Evolutionary conservation across 2,113 vertebrate genomes (phyloP).

Genomic region (Mandrillus leucophaeus): DNA sequence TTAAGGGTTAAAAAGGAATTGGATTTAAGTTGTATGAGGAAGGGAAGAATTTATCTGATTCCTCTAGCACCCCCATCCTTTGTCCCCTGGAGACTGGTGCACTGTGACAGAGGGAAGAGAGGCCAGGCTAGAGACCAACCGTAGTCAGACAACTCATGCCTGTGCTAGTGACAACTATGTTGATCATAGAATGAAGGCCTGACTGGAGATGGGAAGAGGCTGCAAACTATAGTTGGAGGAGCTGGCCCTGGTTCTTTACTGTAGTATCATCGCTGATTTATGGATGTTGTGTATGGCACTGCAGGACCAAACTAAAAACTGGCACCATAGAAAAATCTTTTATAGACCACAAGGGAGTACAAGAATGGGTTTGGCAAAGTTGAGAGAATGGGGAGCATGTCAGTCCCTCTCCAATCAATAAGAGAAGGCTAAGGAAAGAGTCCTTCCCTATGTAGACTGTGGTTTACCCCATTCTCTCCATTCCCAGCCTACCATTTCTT

Average conservation of each 20-base stretch:
- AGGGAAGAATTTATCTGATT: not conserved
- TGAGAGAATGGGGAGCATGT: not conserved
- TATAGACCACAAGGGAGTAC: slow-evolving; percentile 14
- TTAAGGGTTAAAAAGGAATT: not conserved
- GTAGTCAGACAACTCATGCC: not conserved
- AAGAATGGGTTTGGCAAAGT: not conserved
- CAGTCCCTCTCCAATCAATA: not conserved
- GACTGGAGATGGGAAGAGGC: not conserved
- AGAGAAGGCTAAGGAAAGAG: not conserved
- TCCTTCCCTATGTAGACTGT: not conserved
- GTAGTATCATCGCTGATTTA: not conserved
- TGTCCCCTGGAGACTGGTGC: not conserved
- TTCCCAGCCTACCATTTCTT: not conserved
- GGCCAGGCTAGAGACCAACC: not conserved
- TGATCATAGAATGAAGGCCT: not conserved
- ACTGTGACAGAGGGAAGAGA: slow-evolving; percentile 13
- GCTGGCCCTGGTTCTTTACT: not conserved
- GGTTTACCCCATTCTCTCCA: not conserved
- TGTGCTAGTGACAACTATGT: not conserved
- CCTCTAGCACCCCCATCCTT: not conserved
- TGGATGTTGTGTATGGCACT: not conserved
- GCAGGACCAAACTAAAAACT: slow-evolving; percentile 39
- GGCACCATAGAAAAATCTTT: slow-evolving; percentile 41
- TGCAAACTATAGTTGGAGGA: not conserved
- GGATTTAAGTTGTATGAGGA: not conserved